Evolutionary conservation across 2,797 vertebrate species (phyloP), one percentile per base, ranked within the genome.

Genomic region (Myoxocephalus aenaeus): DNA sequence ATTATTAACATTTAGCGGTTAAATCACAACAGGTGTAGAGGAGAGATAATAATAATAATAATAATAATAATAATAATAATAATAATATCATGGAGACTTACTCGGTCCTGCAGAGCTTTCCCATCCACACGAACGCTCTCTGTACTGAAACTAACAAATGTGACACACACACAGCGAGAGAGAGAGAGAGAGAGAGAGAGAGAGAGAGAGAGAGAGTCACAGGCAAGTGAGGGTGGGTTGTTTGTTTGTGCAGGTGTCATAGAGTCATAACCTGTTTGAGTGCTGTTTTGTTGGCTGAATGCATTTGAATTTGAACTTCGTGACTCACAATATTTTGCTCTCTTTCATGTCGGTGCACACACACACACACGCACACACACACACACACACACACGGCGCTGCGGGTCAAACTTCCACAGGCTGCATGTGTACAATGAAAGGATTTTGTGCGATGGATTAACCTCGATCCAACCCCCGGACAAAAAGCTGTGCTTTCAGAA

Each of bases 381-480:
- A 58, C n/a, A 65, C n/a, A 67, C 18, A 58, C 59, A 48, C 50
- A 44, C 62, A 40, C 14, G n/a, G 44, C 13, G 15, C 15, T n/a
- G 27, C 22, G 4, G 36, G 67, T 74, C 73, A 77, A 27, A 27
- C 25, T 71, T 69, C 56, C 65, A 73, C 68, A 51, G 58, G 22
- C 54, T 2, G 1, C 11, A 25, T 48, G 29, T 70, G 77, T 20
- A 78, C 75, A 86, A 86, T 72, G 57, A 84, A 85, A 82, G 79
- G 77, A 73, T 73, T 88, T 67, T 81, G 61, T 76, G 57, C 69
- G 57, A 70, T 68, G 80, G 83, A 90, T 88, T 86, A 81, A 63
- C 67, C 84, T 62, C 83, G 80, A 89, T 85, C 84, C 86, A 63
- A 59, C 86, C 59, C 59, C 29, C 12, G 32, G 87, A 63, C 34